These are phyloP conservation scores for Hypolimnas misippus DNA, from an alignment of 2,888 invertebrate species.

Conservation along the genomic window DNA sequence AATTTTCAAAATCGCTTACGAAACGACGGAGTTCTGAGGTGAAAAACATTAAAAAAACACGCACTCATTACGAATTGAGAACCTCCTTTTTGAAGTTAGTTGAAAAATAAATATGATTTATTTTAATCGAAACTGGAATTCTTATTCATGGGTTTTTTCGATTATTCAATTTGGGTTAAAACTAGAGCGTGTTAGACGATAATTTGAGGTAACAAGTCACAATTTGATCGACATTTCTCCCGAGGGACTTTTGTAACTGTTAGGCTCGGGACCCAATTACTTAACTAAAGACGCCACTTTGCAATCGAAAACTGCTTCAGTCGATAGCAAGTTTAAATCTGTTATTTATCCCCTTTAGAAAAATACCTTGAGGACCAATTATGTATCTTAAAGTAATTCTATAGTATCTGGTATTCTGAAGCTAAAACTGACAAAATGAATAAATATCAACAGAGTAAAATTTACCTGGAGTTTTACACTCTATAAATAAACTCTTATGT, in stretches of 20 bases:
- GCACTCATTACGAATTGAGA: too few relatives aligned
- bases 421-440: constrained; percentile 13
- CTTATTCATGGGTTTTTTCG: too few relatives aligned
- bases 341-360: not conserved
- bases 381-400: not conserved
- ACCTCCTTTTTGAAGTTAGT: too few relatives aligned
- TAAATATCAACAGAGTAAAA: constrained; percentile 21
- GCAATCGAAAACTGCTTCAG: constrained; percentile 1
- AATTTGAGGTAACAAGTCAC: constrained; percentile 10
- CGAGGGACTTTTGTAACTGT: constrained; percentile 4
- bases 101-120: too few relatives aligned
- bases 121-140: too few relatives aligned
- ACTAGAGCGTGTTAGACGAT: not conserved
- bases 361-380: not conserved
- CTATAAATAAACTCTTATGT: constrained; percentile 32
- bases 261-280: constrained; percentile 8
- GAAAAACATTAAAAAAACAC: too few relatives aligned
- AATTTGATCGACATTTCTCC: constrained; percentile 10
- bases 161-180: not conserved
- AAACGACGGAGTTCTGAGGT: too few relatives aligned
- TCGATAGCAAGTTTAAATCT: not conserved
- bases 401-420: not conserved
- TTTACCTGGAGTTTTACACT: constrained; percentile 30
- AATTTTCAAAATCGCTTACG: too few relatives aligned
- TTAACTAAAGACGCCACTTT: constrained; percentile 1